Conservation (phyloP, 2,797 vertebrate genomes). For the Schizopygopsis pylzovi region DNA sequence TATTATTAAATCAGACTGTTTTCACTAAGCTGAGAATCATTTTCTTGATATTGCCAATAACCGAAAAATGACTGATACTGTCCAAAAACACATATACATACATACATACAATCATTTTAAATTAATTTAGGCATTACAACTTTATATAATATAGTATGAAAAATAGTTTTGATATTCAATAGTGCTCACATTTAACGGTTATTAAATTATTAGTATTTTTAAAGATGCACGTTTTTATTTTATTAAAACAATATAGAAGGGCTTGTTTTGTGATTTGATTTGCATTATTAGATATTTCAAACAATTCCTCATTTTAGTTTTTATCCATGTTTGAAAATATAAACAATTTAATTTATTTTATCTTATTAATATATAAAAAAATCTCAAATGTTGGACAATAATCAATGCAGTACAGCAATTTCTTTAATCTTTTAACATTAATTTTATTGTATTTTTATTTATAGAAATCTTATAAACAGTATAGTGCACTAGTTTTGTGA, state of each 20-base stretch:
- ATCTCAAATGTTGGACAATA: neutral
- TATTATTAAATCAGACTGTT: neutral
- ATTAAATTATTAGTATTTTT: neutral
- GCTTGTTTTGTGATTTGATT: too few species aligned
- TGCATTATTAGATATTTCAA: neutral
- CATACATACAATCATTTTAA: neutral
- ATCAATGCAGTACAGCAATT: neutral
- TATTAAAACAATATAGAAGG: neutral
- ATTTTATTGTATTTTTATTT: neutral
- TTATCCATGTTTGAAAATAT: neutral
- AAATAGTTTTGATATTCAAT: neutral
- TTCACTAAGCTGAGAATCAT: neutral
- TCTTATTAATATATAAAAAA: neutral
- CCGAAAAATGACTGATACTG: neutral
- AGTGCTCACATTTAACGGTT: neutral
- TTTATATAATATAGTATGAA: neutral
- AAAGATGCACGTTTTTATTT: too few species aligned
- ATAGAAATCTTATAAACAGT: neutral
- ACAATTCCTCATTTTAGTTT: neutral
- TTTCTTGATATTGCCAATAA: neutral
- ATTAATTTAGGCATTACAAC: neutral
- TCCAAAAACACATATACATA: neutral
- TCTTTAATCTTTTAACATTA: too few species aligned
- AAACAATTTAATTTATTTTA: neutral
- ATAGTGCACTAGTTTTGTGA: neutral